Evolutionary conservation across 2,888 invertebrate genomes (phyloP), one percentile per base, ranked within the genome.

Genomic region (Dromius quadrimaculatus): DNA sequence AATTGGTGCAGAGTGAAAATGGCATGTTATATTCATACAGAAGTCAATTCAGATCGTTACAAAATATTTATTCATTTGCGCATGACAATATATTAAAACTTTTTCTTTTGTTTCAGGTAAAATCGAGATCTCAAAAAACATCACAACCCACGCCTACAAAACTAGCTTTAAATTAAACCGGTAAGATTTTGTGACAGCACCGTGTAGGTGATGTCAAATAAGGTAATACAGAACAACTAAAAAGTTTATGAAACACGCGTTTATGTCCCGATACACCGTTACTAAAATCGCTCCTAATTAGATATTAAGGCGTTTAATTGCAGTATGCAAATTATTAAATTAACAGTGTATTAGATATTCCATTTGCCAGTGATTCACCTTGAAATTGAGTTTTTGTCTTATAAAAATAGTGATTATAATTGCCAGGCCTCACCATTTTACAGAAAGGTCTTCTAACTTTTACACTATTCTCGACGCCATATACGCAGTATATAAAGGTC

Each of bases 41-140:
- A n/a, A n/a, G n/a, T n/a, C n/a, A n/a, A n/a, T n/a, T n/a, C n/a
- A n/a, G n/a, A n/a, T n/a, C n/a, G n/a, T n/a, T n/a, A n/a, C n/a
- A n/a, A n/a, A n/a, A n/a, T n/a, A n/a, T n/a, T n/a, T n/a, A n/a
- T n/a, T n/a, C n/a, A 28, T 15, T 47, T 47, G 47, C 20, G 23
- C 20, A 47, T 47, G 23, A 11, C 23, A 47, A 11, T 15, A 5
- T 15, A 54, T 28, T 54, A 28, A 19, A 54, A 15, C 15, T 8
- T 28, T 13, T 32, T 54, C n/a, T 54, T 54, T 54, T 15, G n/a
- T 54, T 54, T 4, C 28, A 54, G 50, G 50, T 54, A 23, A 54
- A 54, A 32, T 54, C 50, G 15, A 15, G 41, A n/a, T 23, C 28
- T 4, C n/a, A 22, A 23, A 47, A 47, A 28, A 54, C 9, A 13